Conservation (phyloP, 2,888 invertebrate species). For the Parnassius mnemosyne region DNA sequence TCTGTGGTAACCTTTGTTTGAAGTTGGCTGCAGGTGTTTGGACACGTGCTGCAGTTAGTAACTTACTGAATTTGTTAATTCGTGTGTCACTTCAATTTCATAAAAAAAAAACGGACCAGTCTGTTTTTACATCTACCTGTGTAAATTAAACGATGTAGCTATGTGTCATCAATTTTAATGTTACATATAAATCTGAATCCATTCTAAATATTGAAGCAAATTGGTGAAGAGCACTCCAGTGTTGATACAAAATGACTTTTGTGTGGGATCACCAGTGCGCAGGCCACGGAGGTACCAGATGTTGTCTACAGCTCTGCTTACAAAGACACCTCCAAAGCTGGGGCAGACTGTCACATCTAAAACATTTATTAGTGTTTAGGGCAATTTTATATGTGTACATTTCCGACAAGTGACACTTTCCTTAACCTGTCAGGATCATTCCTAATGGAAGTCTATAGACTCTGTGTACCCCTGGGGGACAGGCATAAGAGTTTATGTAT, state of each 20-base stretch:
- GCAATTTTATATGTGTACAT: neutral
- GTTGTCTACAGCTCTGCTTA: constrained; percentile 35
- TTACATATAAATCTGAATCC: constrained; percentile 29
- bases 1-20: too few relatives aligned
- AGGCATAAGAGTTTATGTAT: too few relatives aligned
- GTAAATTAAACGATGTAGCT: too few relatives aligned
- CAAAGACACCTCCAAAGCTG: constrained; percentile 61
- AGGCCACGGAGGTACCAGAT: constrained; percentile 55
- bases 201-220: constrained; percentile 35
- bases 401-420: neutral
- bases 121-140: too few relatives aligned
- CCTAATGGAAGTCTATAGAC: too few relatives aligned
- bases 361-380: constrained; percentile 26
- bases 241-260: constrained; percentile 50
- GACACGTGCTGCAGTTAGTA: too few relatives aligned
- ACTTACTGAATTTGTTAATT: too few relatives aligned
- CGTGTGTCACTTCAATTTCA: too few relatives aligned
- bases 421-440: neutral
- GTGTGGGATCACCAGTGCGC: constrained; percentile 46
- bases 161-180: neutral
- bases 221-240: constrained; percentile 53
- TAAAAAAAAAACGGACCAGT: too few relatives aligned
- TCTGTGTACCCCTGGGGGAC: too few relatives aligned
- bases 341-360: constrained; percentile 63
- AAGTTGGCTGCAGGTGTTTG: too few relatives aligned